Evolutionary conservation across 2,888 invertebrate genomes (phyloP), one percentile per base, ranked within the genome.

Genomic region (Poecilus cupreus): DNA sequence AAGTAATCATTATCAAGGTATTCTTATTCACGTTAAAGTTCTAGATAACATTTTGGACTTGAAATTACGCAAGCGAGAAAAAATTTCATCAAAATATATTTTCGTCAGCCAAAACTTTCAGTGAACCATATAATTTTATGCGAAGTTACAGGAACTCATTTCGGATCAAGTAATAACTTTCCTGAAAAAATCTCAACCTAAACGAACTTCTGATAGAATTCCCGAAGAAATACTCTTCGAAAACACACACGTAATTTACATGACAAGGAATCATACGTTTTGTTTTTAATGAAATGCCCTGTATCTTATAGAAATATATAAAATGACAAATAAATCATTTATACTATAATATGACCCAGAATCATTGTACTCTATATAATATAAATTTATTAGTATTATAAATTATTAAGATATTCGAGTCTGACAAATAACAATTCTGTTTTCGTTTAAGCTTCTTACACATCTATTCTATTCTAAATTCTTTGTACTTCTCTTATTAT

Each of bases 71-170:
- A 24, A 60, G 60, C 72, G 43, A 49, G 49, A 46, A 72, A 24
- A 46, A 72, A 72, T 46, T 72, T 46, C 49, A 72, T 72, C 46
- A 72, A 72, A 72, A 72, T 72, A 72, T 72, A 46, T 72, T 72
- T 72, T 72, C 72, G 37, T 11, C 46, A 46, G 72, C 16, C 49
- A 24, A n/a, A 72, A 72, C 24, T 72, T 72, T 46, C 72, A 46
- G 46, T 72, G 72, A 49, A 72, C 72, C 72, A 49, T 43, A 46
- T 72, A 46, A 72, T 72, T 72, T 24, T 24, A 72, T 43, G 46
- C 72, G 37, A 72, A 72, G 72, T 72, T 72, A 72, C 72, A 16
- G 72, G 46, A 72, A 72, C 72, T 72, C 72, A 46, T 72, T 72
- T 46, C 49, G 22, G 43, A 72, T 46, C 70, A 70, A 39, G 70